These are phyloP conservation scores for Lucinisca nassula DNA, from an alignment of 2,888 invertebrate genomes.

Conservation along the genomic window DNA sequence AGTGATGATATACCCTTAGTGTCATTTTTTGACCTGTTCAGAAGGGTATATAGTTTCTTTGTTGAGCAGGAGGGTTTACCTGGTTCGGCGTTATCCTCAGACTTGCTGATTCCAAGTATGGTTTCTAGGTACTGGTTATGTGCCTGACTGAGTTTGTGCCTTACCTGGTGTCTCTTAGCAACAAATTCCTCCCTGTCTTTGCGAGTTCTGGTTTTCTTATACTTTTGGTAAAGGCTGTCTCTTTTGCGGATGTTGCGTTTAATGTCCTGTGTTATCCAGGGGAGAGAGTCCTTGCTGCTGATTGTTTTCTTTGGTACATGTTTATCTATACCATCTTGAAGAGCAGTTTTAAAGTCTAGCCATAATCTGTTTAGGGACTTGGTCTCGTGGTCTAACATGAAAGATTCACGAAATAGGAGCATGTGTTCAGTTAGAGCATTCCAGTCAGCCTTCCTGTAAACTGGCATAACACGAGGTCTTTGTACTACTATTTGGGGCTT, in stretches of 20 bases:
- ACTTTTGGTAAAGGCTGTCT: not conserved
- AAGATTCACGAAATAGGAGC: too few relatives aligned
- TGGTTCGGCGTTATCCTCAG: not conserved
- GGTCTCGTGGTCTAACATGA: not conserved
- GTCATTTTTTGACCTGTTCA: not conserved
- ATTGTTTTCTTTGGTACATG: not conserved
- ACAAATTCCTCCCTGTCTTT: not conserved
- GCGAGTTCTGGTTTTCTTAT: not conserved
- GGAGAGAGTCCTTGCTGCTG: not conserved
- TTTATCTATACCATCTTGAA: not conserved
- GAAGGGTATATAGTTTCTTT: not conserved
- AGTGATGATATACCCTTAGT: not conserved
- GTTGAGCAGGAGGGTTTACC: not conserved
- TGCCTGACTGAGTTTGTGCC: not conserved
- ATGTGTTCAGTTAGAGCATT: not conserved
- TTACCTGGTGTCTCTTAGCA: not conserved
- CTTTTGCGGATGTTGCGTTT: not conserved
- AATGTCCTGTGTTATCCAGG: not conserved
- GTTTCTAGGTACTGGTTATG: not conserved
- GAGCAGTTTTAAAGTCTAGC: not conserved
- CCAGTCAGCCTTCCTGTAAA: not conserved
- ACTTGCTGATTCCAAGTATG: not conserved
- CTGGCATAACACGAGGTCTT: not conserved
- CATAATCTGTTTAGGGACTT: not conserved
- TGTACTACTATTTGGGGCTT: not conserved